Evolutionary conservation across 2,797 vertebrate species (phyloP).

Genomic region (Sebastiscus albofasciatus): DNA sequence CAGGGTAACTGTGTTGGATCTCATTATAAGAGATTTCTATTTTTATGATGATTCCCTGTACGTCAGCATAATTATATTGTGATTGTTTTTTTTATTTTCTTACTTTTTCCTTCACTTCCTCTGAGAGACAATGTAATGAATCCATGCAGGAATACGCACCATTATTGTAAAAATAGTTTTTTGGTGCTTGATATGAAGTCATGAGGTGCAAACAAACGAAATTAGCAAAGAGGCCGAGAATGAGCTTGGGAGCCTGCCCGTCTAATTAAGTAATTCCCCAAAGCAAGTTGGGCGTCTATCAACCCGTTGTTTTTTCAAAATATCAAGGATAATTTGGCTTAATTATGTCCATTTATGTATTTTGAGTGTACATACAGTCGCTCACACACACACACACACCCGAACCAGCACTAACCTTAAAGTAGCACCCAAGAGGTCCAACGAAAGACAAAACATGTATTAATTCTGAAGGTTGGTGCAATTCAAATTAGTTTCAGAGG

Average conservation of each 20-base stretch:
- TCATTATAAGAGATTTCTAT: conserved; percentile 5
- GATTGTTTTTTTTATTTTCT: conserved; percentile 20
- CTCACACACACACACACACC: not conserved
- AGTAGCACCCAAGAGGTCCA: not conserved
- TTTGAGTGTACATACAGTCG: not conserved
- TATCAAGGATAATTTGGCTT: conserved; percentile 56
- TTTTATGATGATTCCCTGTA: conserved; percentile 22
- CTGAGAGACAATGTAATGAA: conserved; percentile 28
- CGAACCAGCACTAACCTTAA: conserved; percentile 25
- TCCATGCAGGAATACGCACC: conserved; percentile 21
- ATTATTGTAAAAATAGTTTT: conserved; percentile 24
- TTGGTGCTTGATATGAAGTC: conserved; percentile 49
- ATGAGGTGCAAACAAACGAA: conserved; percentile 51
- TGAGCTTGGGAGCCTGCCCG: conserved; percentile 50
- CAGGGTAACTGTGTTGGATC: not conserved
- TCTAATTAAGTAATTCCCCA: conserved; percentile 68
- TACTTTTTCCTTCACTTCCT: not conserved
- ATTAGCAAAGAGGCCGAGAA: conserved; percentile 40
- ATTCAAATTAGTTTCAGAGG: not conserved
- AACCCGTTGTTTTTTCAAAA: conserved; percentile 35
- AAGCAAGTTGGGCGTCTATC: conserved; percentile 40
- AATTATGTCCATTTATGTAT: conserved; percentile 46
- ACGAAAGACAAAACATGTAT: not conserved
- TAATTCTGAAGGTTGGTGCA: not conserved
- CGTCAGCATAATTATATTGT: conserved; percentile 10